Evolutionary conservation across 1,140 invertebrate genomes (phyloP), one percentile per base, ranked within the genome.

Genomic region (Belonocnema kinseyi): DNA sequence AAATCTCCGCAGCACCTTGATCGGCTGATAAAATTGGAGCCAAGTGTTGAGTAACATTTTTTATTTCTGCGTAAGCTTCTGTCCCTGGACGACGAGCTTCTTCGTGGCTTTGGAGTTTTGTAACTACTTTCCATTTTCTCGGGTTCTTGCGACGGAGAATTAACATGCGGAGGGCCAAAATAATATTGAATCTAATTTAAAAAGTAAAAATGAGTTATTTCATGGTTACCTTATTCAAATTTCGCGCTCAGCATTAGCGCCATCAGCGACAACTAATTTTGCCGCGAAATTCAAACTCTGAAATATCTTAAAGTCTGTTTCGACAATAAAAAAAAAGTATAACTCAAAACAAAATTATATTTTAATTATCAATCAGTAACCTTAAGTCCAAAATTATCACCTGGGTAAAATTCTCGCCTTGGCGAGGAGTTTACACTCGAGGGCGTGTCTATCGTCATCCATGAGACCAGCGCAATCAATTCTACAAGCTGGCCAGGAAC

Each of bases 401-500:
- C 87, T 90, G 8, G 90, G 89, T 26, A 90, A 53, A 17, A 92
- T 87, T 70, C 73, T 86, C 0, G 82, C 71, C 73, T 83, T 82
- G 0, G 82, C 77, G 7, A 97, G 91, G 13, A 96, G 90, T 6
- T 89, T 81, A 86, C 96, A 97, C 87, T 97, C 96, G 8, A 93
- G 80, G 1, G 90, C 93, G 81, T 96, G 96, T 50, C 93, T 93
- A 50, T 92, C 88, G 1, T 93, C 90, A 81, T 95, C 93, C 14
- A 87, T 90, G 21, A 96, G 88, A 1, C 94, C 94, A 7, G 90
- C 82, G 87, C 96, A 97, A 61, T 92, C 82, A 0, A 90, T 83
- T 66, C 92, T 92, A 81, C 96, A 97, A 0, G 94, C 92, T 4
- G 95, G 95, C 95, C 95, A 96, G 6, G 93, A 92, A 80, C 96